Evolutionary conservation across 1,140 invertebrate species (phyloP), one percentile per base, ranked within the genome.

Genomic region (Babylonia areolata): DNA sequence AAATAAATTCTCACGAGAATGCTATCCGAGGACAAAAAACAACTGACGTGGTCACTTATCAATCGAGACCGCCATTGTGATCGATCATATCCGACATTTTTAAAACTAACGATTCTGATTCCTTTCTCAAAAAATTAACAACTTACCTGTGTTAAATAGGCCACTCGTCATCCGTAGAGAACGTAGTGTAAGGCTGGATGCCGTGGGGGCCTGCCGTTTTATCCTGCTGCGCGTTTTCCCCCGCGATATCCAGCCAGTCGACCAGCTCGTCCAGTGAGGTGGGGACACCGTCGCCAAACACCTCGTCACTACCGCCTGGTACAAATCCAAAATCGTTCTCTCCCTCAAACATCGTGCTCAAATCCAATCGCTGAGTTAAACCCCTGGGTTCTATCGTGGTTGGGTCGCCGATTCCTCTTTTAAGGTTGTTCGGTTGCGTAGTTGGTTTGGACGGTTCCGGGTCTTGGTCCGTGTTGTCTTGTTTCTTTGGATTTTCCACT

Each of bases 91-190:
- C n/a, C n/a, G n/a, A n/a, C 46, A 6, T 20, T 51, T 51, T 69
- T 69, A 69, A 69, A 69, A 69, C 17, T 12, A 69, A 69, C 5
- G n/a, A 35, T 23, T 28, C 64, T 9, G 9, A 69, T n/a, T n/a
- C n/a, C n/a, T n/a, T n/a, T n/a, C n/a, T n/a, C n/a, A n/a, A n/a
- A n/a, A n/a, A n/a, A n/a, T n/a, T n/a, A 35, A 73, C n/a, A 51
- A 42, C 87, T 84, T 86, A 91, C 91, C 89, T 87, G 85, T 87
- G 91, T 91, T 88, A 92, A 92, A 92, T 90, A 90, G 91, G 91
- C 91, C 91, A 92, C 89, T 88, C 84, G 85, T 89, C 87, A 90
- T 91, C 88, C 87, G 90, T 84, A 81, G 87, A 89, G 85, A 90
- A 89, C 89, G 91, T 90, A 86, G 88, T 82, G 87, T 88, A 90